Evolutionary conservation across 2,888 invertebrate genomes (phyloP).

Genomic region (Gymnoscelis rufifasciata): DNA sequence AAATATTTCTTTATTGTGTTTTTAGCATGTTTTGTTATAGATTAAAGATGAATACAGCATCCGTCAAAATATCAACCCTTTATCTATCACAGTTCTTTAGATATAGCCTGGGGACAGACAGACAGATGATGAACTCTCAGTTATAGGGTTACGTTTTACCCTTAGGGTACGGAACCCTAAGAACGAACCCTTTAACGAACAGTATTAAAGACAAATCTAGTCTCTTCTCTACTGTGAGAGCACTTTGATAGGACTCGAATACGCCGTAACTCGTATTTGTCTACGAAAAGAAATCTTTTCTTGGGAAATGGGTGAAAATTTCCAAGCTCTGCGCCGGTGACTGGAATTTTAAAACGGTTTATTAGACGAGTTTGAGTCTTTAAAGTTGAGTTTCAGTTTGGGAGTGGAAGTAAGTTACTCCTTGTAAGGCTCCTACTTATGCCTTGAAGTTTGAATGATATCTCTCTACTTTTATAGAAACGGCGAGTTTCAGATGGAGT

Average conservation of each 20-base stretch:
- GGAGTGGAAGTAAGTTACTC: constrained; percentile 3
- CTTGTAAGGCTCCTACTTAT: constrained; percentile 4
- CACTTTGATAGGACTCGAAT: background rate
- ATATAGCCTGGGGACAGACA: no score
- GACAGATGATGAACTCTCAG: no score
- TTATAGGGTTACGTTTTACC: no score
- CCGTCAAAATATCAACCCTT: no score
- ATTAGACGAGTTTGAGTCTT: constrained; percentile 23
- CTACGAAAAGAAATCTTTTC: constrained; percentile 26
- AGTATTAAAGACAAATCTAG: no score
- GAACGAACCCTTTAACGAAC: no score
- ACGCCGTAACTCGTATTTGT: constrained; percentile 21
- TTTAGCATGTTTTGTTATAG: no score
- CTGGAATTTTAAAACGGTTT: constrained; percentile 28
- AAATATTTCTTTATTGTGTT: no score
- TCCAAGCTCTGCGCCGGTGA: constrained; percentile 23
- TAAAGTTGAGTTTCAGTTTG: constrained; percentile 17
- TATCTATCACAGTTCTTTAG: no score
- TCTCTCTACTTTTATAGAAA: background rate
- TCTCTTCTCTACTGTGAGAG: background rate
- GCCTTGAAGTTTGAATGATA: constrained; percentile 1
- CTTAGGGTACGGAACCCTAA: no score
- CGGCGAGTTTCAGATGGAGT: no score
- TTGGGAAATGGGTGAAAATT: constrained; percentile 29
- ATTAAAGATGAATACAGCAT: no score